Evolutionary conservation across 2,113 vertebrate species (phyloP).

Genomic region (Phaethon lepturus): DNA sequence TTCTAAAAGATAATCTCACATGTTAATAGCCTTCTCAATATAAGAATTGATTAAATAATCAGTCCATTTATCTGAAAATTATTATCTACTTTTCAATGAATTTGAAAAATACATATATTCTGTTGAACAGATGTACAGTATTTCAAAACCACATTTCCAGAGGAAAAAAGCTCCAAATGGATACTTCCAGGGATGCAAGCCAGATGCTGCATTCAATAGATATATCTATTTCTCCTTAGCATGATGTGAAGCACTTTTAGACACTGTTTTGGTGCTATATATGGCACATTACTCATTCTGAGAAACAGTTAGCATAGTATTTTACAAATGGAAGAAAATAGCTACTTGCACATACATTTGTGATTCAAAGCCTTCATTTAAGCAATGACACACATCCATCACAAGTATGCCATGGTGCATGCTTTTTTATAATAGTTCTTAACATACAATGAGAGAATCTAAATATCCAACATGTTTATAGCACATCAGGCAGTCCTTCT

Average conservation of each 20-base stretch:
- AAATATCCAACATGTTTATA: slow-evolving; percentile 57
- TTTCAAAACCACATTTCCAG: slow-evolving; percentile 23
- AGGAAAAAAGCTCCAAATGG: slow-evolving; percentile 38
- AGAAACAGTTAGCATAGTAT: slow-evolving; percentile 67
- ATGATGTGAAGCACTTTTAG: slow-evolving; percentile 27
- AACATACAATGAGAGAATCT: slow-evolving; percentile 46
- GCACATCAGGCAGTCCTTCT: slow-evolving; percentile 36
- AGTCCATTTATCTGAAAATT: neutral
- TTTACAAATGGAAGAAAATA: slow-evolving; percentile 76
- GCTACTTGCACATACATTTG: slow-evolving; percentile 60
- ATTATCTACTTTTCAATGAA: neutral
- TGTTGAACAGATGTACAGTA: neutral
- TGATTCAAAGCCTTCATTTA: slow-evolving; percentile 76
- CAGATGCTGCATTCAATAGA: slow-evolving; percentile 40
- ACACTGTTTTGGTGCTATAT: slow-evolving; percentile 60
- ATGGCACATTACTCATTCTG: slow-evolving; percentile 67
- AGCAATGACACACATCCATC: slow-evolving; percentile 74
- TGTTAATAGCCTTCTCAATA: neutral
- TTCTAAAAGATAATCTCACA: neutral
- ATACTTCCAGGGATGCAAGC: slow-evolving; percentile 14
- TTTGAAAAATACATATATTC: neutral
- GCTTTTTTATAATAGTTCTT: slow-evolving; percentile 34
- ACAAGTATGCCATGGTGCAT: slow-evolving; percentile 25
- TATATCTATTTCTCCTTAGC: slow-evolving; percentile 51
- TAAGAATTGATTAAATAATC: neutral